Evolutionary conservation across 92 coral and sea anemone genomes (phyloP).

Genomic region (Porites lobata): DNA sequence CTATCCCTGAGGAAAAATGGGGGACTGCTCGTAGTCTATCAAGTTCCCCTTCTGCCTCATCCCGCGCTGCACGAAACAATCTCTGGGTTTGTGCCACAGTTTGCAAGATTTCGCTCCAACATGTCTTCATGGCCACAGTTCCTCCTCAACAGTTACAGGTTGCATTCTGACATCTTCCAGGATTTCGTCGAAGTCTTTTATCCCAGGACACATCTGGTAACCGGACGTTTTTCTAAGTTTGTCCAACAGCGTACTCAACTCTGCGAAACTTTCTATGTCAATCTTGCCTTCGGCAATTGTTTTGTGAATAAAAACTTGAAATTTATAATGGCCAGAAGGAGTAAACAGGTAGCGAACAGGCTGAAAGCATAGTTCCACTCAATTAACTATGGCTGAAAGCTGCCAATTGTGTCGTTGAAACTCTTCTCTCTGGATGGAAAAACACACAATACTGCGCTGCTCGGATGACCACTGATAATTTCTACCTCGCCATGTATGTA

Average conservation of each 20-base stretch:
- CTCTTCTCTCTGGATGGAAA: conserved; percentile 5
- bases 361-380: no score
- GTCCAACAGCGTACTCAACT: neutral
- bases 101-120: neutral
- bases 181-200: neutral
- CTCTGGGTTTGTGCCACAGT: conserved; percentile 1
- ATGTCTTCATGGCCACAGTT: conserved; percentile 10
- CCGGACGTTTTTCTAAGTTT: neutral
- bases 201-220: conserved; percentile 2
- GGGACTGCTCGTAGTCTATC: no score
- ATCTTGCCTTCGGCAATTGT: neutral
- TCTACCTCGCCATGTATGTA: neutral
- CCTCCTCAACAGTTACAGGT: conserved; percentile 1
- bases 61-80: no score
- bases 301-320: conserved; percentile 12
- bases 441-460: conserved; percentile 10
- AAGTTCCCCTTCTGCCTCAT: no score
- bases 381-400: no score
- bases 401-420: neutral
- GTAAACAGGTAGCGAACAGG: no score
- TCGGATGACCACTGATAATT: neutral
- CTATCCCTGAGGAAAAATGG: no score
- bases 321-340: neutral
- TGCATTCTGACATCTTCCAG: neutral
- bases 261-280: neutral